These are phyloP conservation scores for Nasonovia ribisnigri DNA, from an alignment of 2,888 invertebrate species.

Conservation along the genomic window DNA sequence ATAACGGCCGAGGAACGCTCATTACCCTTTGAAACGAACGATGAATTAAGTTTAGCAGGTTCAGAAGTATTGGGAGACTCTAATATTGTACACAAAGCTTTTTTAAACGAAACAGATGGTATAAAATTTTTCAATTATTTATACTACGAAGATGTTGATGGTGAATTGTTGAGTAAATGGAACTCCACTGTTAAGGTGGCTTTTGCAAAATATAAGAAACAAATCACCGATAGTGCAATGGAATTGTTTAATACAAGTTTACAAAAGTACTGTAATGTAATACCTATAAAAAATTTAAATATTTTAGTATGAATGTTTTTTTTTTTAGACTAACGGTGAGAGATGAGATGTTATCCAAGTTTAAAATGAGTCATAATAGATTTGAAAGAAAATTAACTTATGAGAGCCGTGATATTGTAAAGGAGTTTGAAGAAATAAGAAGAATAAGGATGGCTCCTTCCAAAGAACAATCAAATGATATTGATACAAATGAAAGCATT, in stretches of 20 bases:
- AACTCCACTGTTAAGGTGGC: not conserved
- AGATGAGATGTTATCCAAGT: not conserved
- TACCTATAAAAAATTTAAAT: not conserved
- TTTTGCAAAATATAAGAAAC: not conserved
- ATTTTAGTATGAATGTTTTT: not conserved
- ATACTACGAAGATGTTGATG: not conserved
- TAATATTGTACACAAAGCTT: not conserved
- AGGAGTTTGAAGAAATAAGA: slow-evolving; percentile 21
- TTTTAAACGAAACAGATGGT: not conserved
- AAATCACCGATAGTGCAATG: not conserved
- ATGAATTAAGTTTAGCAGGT: not conserved
- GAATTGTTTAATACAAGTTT: not conserved
- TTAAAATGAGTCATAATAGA: not conserved
- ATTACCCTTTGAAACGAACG: not conserved
- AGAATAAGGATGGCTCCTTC: not conserved
- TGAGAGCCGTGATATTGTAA: not conserved
- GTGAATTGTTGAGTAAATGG: not conserved
- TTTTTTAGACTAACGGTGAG: not conserved
- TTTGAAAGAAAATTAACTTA: not conserved
- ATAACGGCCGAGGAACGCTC: not conserved
- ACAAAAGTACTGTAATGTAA: not conserved
- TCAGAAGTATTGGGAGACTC: not conserved
- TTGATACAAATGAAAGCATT: not conserved
- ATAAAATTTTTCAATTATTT: not conserved
- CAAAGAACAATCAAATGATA: not conserved